Percentiles rank a stretch among this genome's conserved stretches.
These are phyloP conservation scores for Hydrotaea diabolus DNA, from an alignment of 2,888 invertebrate genomes.

Conservation along the genomic window DNA sequence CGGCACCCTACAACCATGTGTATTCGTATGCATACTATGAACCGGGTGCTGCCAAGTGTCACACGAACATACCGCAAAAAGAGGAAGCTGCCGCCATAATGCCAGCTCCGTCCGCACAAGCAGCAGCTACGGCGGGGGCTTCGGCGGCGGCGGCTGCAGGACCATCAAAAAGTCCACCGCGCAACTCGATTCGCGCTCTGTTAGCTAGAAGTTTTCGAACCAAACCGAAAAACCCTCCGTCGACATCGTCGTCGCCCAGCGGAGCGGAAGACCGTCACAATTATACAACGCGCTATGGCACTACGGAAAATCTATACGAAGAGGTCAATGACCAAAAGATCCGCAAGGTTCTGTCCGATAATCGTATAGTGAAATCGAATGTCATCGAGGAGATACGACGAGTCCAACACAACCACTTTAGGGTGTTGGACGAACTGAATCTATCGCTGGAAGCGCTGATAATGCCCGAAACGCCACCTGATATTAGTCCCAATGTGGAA, in stretches of 20 bases:
- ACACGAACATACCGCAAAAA: slow-evolving; percentile 83
- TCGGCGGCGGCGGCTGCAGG: slow-evolving; percentile 67
- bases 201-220: slow-evolving; percentile 79
- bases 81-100: slow-evolving; percentile 72
- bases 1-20: slow-evolving; percentile 81
- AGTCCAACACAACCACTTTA: slow-evolving; percentile 91
- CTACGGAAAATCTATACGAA: slow-evolving; percentile 85
- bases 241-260: slow-evolving; percentile 75
- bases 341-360: slow-evolving; percentile 81
- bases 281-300: slow-evolving; percentile 89
- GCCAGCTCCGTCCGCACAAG: slow-evolving; percentile 63
- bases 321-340: slow-evolving; percentile 80
- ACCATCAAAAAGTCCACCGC: slow-evolving; percentile 79
- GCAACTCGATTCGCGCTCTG: slow-evolving; percentile 79
- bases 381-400: slow-evolving; percentile 92
- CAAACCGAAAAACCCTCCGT: slow-evolving; percentile 75
- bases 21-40: slow-evolving; percentile 93
- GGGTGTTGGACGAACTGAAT: slow-evolving; percentile 92
- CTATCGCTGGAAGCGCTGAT: slow-evolving; percentile 93
- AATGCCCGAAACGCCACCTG: slow-evolving; percentile 87
- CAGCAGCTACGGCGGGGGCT: slow-evolving; percentile 42
- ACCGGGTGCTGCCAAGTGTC: slow-evolving; percentile 84
- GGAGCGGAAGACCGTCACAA: slow-evolving; percentile 83
- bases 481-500: slow-evolving; percentile 82
- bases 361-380: slow-evolving; percentile 85